A percentile compares a stretch with the other conserved stretches of the same genome.
Conservation (phyloP, 2,797 vertebrate genomes). For the Ctenopoma multispine region DNA sequence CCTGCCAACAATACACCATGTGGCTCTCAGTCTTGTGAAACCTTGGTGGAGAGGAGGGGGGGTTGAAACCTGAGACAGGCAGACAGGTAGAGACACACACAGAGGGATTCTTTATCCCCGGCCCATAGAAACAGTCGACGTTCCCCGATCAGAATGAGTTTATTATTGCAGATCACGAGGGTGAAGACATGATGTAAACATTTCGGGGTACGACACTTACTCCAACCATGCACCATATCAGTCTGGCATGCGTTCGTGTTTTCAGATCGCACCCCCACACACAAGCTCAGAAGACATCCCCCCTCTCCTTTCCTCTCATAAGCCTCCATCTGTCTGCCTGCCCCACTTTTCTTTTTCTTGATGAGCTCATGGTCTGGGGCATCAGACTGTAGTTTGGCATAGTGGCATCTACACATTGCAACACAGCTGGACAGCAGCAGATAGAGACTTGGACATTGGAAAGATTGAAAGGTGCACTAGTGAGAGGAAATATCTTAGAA, state of each 20-base stretch:
- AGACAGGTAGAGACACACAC: conserved; percentile 1
- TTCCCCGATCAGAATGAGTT: conserved; percentile 45
- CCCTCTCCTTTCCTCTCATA: neutral
- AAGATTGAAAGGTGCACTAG: neutral
- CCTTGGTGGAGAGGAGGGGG: conserved; percentile 9
- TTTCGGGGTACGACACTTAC: conserved; percentile 13
- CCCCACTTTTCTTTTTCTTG: conserved; percentile 50
- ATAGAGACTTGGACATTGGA: neutral
- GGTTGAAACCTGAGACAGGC: conserved; percentile 41
- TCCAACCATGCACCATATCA: conserved; percentile 23
- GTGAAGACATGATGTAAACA: conserved; percentile 28
- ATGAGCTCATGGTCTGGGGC: conserved; percentile 59
- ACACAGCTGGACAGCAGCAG: conserved; percentile 26
- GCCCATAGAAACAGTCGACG: conserved; percentile 52
- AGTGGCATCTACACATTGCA: conserved; percentile 12
- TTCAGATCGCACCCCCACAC: conserved; percentile 21
- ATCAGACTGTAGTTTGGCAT: conserved; percentile 32
- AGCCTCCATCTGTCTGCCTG: conserved; percentile 25
- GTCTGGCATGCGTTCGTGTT: conserved; percentile 67
- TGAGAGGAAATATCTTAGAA: neutral
- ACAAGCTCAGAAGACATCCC: neutral
- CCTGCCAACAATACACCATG: conserved; percentile 31
- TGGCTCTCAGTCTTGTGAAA: conserved; percentile 25
- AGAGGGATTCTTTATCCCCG: neutral
- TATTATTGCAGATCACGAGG: conserved; percentile 56